Percentiles rank a stretch among this genome's conserved stretches.
Evolutionary conservation across 2,113 vertebrate species (phyloP).

Genomic region (Terrapene triunguis): DNA sequence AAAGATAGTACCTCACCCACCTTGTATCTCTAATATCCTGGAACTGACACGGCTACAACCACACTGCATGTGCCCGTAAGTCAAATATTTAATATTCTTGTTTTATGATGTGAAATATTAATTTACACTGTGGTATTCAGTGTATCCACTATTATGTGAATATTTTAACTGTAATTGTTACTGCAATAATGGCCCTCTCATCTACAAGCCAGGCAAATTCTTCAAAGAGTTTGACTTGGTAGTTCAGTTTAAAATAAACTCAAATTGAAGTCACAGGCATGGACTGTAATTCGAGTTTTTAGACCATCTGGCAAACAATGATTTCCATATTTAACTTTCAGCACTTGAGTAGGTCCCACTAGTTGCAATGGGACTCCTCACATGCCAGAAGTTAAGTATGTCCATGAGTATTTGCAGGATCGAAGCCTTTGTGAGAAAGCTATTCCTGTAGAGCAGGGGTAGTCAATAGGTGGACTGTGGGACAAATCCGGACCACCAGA

Average conservation of each 20-base stretch:
- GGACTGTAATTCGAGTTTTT: accelerated
- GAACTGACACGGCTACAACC: background rate
- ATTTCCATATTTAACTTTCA: accelerated
- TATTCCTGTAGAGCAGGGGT: background rate
- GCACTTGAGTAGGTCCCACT: background rate
- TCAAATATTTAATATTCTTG: background rate
- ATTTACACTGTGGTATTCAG: accelerated
- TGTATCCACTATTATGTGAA: accelerated
- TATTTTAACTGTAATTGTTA: background rate
- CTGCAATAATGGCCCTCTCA: accelerated
- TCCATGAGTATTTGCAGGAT: background rate
- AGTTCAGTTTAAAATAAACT: background rate
- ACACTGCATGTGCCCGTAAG: accelerated
- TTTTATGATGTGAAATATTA: accelerated
- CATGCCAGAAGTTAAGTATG: accelerated
- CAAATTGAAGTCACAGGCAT: accelerated
- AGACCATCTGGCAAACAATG: accelerated
- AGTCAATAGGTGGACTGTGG: too few species aligned
- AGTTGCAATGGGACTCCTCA: accelerated
- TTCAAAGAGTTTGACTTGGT: background rate
- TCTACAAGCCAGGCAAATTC: accelerated
- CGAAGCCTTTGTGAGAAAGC: background rate
- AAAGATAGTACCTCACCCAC: background rate
- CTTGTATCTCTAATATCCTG: background rate
- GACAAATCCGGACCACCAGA: too few species aligned